Conservation (phyloP, 64 coral and sea anemone genomes). For the Anthopleura sola region DNA sequence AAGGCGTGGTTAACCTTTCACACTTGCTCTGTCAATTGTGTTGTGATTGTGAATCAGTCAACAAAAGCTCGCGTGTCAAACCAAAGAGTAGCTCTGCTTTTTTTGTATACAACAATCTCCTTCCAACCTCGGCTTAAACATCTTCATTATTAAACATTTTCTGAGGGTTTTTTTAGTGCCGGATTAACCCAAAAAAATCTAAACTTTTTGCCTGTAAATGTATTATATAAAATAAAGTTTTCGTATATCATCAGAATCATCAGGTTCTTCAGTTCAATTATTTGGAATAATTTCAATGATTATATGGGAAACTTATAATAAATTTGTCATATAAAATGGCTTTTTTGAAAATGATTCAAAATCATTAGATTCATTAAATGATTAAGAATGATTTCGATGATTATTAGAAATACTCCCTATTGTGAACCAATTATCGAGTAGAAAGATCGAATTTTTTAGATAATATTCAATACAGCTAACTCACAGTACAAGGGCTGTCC, state of each 20-base stretch:
- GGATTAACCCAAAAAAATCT: too few relatives aligned
- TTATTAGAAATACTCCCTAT: too few relatives aligned
- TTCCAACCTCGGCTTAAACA: not conserved
- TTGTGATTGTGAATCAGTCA: not conserved
- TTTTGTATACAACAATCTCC: not conserved
- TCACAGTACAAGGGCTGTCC: conserved; percentile 79
- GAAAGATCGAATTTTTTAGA: too few relatives aligned
- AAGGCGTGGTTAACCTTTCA: not conserved
- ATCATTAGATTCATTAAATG: too few relatives aligned
- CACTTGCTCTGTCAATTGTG: not conserved
- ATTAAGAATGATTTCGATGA: too few relatives aligned
- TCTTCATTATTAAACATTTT: not conserved
- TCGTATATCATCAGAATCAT: too few relatives aligned
- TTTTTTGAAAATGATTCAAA: too few relatives aligned
- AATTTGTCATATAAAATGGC: too few relatives aligned
- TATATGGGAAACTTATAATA: too few relatives aligned
- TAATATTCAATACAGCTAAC: conserved; percentile 6
- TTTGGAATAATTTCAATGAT: too few relatives aligned
- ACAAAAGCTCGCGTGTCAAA: not conserved
- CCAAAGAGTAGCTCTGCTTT: not conserved
- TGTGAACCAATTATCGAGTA: too few relatives aligned
- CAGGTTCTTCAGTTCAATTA: too few relatives aligned
- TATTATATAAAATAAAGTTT: not conserved
- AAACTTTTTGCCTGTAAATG: not conserved
- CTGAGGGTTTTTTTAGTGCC: not conserved